Percentiles rank a stretch among this genome's conserved stretches.
These are phyloP conservation scores for Halocynthia aurantium DNA, from an alignment of 23 tunicate genomes.

Conservation along the genomic window DNA sequence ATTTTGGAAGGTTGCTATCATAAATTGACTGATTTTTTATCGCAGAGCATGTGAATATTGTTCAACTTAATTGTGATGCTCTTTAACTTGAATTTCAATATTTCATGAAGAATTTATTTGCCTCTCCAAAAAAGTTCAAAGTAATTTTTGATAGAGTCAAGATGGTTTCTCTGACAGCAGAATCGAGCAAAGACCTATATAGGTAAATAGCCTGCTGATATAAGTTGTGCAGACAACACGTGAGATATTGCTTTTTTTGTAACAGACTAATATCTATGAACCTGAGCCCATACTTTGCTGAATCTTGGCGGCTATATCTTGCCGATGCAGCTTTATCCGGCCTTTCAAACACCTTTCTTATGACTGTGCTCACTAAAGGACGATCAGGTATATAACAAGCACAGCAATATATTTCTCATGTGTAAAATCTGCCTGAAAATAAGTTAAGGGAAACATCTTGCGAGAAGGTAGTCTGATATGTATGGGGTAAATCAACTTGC, in stretches of 20 bases:
- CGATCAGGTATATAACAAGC: not conserved
- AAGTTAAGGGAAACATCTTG: too few relatives aligned
- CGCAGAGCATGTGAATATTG: too few relatives aligned
- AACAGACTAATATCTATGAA: conserved; percentile 6
- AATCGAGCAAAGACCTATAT: conserved; percentile 3
- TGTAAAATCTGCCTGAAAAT: not conserved
- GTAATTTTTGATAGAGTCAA: not conserved
- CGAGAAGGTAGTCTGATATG: too few relatives aligned
- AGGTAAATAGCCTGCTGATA: not conserved
- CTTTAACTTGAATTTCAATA: too few relatives aligned
- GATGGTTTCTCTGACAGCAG: not conserved
- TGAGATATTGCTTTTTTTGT: not conserved
- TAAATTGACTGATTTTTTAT: too few relatives aligned
- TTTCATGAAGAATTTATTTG: too few relatives aligned
- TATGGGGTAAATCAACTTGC: too few relatives aligned
- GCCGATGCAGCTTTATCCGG: conserved; percentile 19
- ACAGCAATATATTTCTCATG: not conserved
- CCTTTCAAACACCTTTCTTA: conserved; percentile 6
- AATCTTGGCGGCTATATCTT: conserved; percentile 7
- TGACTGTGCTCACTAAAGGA: conserved; percentile 15
- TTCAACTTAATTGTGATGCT: too few relatives aligned
- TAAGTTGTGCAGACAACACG: not conserved
- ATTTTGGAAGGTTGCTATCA: not conserved
- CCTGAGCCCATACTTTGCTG: not conserved
- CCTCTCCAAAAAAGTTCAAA: not conserved